A percentile compares a stretch with the other conserved stretches of the same genome.
phyloP scores from a whole-genome alignment of 2,113 vertebrate genomes.

The Orthonyx spaldingii region DNA sequence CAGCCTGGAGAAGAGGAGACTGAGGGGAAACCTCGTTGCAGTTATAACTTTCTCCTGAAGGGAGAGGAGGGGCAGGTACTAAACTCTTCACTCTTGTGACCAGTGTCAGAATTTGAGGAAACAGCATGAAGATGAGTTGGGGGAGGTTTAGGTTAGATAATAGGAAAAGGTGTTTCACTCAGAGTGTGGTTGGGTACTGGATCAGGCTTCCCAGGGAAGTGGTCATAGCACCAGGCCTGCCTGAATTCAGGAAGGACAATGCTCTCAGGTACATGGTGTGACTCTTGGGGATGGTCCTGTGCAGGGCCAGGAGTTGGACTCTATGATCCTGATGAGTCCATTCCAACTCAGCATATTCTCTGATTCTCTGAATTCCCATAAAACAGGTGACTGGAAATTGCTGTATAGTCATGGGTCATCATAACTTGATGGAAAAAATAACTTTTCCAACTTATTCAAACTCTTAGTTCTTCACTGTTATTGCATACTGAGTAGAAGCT shows the following conservation, averaged over 20 bases:
- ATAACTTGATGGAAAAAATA: background rate
- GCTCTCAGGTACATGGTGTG: background rate
- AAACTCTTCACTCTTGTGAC: background rate
- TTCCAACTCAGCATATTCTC: background rate
- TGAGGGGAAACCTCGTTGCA: background rate
- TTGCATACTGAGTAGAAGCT: background rate
- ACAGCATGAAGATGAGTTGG: background rate
- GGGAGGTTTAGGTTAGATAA: background rate
- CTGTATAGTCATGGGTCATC: background rate
- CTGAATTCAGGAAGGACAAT: background rate
- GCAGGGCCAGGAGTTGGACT: background rate
- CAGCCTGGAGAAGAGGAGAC: background rate
- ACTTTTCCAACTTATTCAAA: background rate
- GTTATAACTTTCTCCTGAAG: background rate
- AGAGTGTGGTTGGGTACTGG: background rate
- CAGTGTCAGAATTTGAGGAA: background rate
- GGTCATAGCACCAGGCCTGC: background rate
- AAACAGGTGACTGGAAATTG: background rate
- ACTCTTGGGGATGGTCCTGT: background rate
- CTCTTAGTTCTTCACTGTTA: background rate
- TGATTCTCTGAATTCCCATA: background rate
- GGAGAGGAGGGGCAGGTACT: background rate
- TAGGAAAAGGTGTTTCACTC: background rate
- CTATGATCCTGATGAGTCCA: background rate
- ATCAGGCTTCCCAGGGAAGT: background rate